Evolutionary conservation across 2,888 invertebrate species (phyloP), one percentile per base, ranked within the genome.

Genomic region (Euplagia quadripunctaria): DNA sequence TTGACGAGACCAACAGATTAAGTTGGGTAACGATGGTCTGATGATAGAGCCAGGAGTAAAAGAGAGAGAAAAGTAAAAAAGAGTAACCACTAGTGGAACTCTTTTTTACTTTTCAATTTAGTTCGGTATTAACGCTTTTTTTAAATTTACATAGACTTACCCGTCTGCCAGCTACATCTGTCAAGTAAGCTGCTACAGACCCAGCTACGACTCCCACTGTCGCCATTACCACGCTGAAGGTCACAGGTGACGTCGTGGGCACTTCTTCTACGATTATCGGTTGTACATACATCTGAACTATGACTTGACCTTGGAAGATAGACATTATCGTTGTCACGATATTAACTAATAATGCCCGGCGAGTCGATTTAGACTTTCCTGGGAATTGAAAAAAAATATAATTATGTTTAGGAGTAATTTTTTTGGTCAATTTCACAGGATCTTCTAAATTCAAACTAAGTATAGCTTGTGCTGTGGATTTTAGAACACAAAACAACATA

Each of bases 111-210:
- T 31, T 31, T 31, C 1, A 1, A 31, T 31, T 31, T 31, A 31
- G 1, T 31, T 31, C 2, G 31, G 31, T 2, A 31, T 2, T 31
- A 31, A n/a, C n/a, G n/a, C 2, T 31, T 31, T 31, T 31, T 31
- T 31, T 2, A 1, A 31, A 31, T 31, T 31, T 8, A 46, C 49
- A 51, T 20, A 46, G 3, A n/a, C 78, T 81, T 51, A 86, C 82
- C 86, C 85, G 82, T 80, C 88, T 76, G 70, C 91, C 89, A 82
- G 83, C 64, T 64, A 78, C 8, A 78, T 86, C 87, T 79, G 80
- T 85, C 78, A 86, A 70, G 66, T 83, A 87, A 3, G 87, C 86
- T 0, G 82, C 79, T 4, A 80, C 55, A 8, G 86, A n/a, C 0
- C 85, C 85, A 12, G 87, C 66, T 0, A 84, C 51, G 1, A 87